A percentile compares a stretch with the other conserved stretches of the same genome.
Conservation (phyloP, 2,888 invertebrate genomes). For the Lordiphosa fenestrarum region DNA sequence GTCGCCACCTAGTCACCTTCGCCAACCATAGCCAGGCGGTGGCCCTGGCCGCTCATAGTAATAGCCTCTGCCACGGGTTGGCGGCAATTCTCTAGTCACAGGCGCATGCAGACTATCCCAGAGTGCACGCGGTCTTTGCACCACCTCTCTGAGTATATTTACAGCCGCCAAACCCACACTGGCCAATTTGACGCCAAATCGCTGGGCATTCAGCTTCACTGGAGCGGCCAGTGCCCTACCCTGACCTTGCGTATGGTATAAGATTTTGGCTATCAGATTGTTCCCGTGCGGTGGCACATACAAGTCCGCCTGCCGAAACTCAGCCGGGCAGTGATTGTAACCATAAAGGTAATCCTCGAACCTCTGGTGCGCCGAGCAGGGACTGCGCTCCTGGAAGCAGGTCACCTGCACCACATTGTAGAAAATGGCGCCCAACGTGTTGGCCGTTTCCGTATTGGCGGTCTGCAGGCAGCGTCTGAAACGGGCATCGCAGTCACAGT, state of each 20-base stretch:
- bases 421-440: constrained; percentile 86
- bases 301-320: constrained; percentile 74
- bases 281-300: constrained; percentile 77
- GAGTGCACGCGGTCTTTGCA: constrained; percentile 61
- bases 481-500: constrained; percentile 88
- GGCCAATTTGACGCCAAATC: constrained; percentile 77
- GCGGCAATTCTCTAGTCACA: constrained; percentile 57
- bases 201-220: constrained; percentile 57
- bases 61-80: constrained; percentile 33
- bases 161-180: constrained; percentile 78
- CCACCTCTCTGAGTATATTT: constrained; percentile 77
- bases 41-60: constrained; percentile 44
- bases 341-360: constrained; percentile 78
- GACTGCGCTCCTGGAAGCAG: constrained; percentile 85
- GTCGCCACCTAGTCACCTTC: constrained; percentile 14
- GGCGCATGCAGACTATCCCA: constrained; percentile 67
- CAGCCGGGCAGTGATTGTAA: constrained; percentile 65
- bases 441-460: constrained; percentile 86
- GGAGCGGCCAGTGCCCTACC: constrained; percentile 41
- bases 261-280: constrained; percentile 73
- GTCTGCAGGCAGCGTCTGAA: constrained; percentile 86
- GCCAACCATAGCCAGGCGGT: constrained; percentile 8
- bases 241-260: constrained; percentile 62
- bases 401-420: constrained; percentile 88
- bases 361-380: constrained; percentile 85